A percentile compares a stretch with the other conserved stretches of the same genome.
These are phyloP conservation scores for Apamea monoglypha DNA, from an alignment of 2,888 invertebrate species.

Conservation along the genomic window DNA sequence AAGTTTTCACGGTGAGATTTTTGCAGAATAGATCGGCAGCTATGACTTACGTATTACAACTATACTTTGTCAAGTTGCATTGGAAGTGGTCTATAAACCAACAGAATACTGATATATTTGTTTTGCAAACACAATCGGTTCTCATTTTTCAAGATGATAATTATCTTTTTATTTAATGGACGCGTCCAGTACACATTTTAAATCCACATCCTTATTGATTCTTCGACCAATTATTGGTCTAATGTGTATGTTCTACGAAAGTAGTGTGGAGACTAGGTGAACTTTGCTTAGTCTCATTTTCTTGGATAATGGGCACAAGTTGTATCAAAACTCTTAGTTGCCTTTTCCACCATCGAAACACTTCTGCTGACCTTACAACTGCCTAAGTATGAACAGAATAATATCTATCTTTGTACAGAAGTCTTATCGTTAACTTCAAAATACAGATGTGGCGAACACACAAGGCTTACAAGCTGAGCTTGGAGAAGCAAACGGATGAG, in stretches of 20 bases:
- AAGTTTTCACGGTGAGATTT: neutral
- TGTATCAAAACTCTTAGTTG: neutral
- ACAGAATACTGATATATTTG: neutral
- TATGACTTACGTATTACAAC: neutral
- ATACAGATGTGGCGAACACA: constrained; percentile 93
- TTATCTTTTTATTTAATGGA: no score
- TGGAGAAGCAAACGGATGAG: constrained; percentile 94
- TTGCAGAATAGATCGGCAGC: neutral
- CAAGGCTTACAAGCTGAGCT: constrained; percentile 92
- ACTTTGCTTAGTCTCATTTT: neutral
- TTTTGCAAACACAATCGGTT: neutral
- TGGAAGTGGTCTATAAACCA: neutral
- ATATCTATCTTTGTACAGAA: neutral
- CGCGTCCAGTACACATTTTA: neutral
- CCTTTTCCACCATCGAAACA: no score
- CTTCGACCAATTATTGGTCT: neutral
- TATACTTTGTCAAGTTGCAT: neutral
- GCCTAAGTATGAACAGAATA: neutral
- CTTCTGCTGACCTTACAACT: no score
- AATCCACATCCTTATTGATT: neutral
- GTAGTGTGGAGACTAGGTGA: no score
- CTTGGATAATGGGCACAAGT: neutral
- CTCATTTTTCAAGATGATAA: no score
- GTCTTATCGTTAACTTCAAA: neutral
- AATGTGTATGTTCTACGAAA: no score